These are phyloP conservation scores for Crotalus viridis DNA, from an alignment of 2,113 vertebrate genomes.

Conservation along the genomic window DNA sequence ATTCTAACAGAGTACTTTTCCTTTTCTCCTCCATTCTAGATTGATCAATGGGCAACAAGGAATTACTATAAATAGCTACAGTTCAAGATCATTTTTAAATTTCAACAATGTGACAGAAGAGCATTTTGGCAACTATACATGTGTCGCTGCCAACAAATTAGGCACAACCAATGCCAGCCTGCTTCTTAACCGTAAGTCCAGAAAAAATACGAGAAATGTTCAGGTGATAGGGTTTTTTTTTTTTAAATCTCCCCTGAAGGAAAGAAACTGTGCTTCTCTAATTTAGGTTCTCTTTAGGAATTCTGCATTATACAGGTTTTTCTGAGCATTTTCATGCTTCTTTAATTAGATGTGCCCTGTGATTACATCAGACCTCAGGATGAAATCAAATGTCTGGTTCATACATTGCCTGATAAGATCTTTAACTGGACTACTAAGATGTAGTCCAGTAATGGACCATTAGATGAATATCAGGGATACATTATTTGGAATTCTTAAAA, in stretches of 20 bases:
- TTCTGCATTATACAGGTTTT: accelerated
- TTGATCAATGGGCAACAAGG: constrained; percentile 91
- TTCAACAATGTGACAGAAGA: constrained; percentile 98
- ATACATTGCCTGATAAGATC: neutral
- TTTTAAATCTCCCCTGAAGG: neutral
- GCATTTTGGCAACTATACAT: constrained; percentile 99
- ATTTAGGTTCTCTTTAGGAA: neutral
- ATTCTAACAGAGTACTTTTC: constrained; percentile 55
- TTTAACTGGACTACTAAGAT: neutral
- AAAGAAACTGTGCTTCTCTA: accelerated
- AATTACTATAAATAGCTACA: constrained; percentile 93
- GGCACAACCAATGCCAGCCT: constrained; percentile 93
- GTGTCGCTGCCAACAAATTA: constrained; percentile 93
- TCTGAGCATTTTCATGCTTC: neutral
- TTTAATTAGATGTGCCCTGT: neutral
- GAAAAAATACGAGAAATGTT: neutral
- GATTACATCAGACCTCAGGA: neutral
- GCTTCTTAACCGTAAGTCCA: constrained; percentile 96
- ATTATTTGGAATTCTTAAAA: neutral
- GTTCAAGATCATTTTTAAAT: constrained; percentile 94
- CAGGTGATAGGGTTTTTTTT: neutral
- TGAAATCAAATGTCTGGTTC: neutral
- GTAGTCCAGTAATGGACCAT: neutral
- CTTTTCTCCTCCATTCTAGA: constrained; percentile 74
- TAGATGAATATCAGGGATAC: neutral